phyloP scores from a whole-genome alignment of 2,797 vertebrate species.

The Falco concolor region DNA sequence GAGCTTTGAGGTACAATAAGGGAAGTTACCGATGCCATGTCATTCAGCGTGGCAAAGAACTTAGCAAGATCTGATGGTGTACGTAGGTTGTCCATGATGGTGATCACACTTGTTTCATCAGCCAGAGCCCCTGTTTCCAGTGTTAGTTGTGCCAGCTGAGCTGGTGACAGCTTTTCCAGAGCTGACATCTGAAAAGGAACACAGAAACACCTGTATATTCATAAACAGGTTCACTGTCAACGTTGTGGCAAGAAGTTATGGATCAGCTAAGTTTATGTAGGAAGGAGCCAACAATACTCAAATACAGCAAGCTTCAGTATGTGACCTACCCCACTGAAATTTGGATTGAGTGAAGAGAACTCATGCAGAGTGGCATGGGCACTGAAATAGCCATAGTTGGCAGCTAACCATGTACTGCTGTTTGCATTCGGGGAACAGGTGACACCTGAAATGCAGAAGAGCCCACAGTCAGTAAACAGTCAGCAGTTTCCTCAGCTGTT shows the following conservation, averaged over 20 bases:
- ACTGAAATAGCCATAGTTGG: neutral
- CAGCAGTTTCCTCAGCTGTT: neutral
- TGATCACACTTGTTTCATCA: neutral
- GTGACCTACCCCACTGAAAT: constrained; percentile 28
- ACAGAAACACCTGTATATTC: neutral
- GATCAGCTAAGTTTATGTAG: neutral
- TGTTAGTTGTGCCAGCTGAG: neutral
- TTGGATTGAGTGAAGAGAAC: neutral
- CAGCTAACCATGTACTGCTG: constrained; percentile 16
- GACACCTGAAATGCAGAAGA: neutral
- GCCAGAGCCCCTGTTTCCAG: neutral
- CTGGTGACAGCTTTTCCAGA: neutral
- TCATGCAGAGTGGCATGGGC: neutral
- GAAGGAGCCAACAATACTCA: neutral
- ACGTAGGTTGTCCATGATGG: neutral
- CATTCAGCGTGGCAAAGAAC: constrained; percentile 15
- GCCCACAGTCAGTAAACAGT: neutral
- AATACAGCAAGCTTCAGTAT: neutral
- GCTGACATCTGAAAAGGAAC: neutral
- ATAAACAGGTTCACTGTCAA: neutral
- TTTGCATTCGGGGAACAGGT: neutral
- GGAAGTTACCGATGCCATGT: neutral
- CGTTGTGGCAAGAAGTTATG: neutral
- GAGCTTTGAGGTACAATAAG: neutral
- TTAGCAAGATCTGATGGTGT: neutral